These are phyloP conservation scores for Chelonia mydas DNA, from an alignment of 2,797 vertebrate genomes.

Conservation along the genomic window DNA sequence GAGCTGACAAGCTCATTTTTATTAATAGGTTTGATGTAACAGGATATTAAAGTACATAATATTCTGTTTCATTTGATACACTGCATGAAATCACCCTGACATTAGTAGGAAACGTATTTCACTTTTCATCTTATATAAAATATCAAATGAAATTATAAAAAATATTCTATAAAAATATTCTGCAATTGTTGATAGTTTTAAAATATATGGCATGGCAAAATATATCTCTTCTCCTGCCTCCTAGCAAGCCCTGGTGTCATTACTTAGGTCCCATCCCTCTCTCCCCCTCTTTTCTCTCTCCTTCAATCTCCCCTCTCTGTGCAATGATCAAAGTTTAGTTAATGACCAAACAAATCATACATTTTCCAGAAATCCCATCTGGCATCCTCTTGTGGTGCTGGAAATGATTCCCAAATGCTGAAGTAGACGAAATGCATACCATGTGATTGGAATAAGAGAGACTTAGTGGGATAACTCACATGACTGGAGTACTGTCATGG, in stretches of 20 bases:
- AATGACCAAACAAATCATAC: neutral
- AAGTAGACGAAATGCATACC: neutral
- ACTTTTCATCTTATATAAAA: neutral
- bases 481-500: too few relatives aligned
- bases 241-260: neutral
- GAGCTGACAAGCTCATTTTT: slow-evolving; percentile 8
- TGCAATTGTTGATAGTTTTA: neutral
- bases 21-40: neutral
- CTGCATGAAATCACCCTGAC: neutral
- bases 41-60: neutral
- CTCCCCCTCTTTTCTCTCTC: neutral
- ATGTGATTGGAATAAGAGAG: too few relatives aligned
- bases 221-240: neutral
- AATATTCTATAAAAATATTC: neutral
- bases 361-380: neutral
- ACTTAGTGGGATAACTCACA: too few relatives aligned
- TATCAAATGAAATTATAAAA: neutral
- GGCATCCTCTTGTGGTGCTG: neutral
- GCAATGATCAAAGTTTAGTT: neutral
- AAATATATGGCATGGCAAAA: neutral
- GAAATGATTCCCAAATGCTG: neutral
- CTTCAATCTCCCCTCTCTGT: neutral
- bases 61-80: neutral
- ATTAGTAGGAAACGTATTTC: neutral
- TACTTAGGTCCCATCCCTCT: neutral